Evolutionary conservation across 2,888 invertebrate species (phyloP), one percentile per base, ranked within the genome.

Genomic region (Pterobdella sp.): DNA sequence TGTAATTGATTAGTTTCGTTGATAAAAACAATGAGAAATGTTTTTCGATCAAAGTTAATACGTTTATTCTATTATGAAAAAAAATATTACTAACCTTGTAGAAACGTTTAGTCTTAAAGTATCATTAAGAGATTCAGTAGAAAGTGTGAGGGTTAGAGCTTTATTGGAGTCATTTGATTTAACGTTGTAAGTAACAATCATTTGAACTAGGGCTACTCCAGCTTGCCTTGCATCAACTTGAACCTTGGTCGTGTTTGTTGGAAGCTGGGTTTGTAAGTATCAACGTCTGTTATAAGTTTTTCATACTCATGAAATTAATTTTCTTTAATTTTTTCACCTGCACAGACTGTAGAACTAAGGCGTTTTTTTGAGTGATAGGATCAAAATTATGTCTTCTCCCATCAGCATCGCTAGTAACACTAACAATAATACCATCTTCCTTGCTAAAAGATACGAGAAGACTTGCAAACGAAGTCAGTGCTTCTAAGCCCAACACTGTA

Each of bases 241-340:
- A 76, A 79, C 78, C 75, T 80, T 78, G 4, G 76, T 76, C 22
- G 82, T 83, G 75, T 82, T 81, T 72, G 80, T 79, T 2, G 83
- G 81, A 69, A 85, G 77, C 26, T 84, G 81, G 76, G 83, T 81
- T 31, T 49, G 14, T 18, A 10, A 64, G 29, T 29, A 14, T 29
- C 14, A 14, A 18, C 10, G 22, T 68, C 36, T 35, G 26, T n/a
- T 7, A 68, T 68, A 10, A 32, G 22, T n/a, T 69, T 63, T 26
- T n/a, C 4, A 14, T 31, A 32, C 7, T 56, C 29, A 14, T 63
- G 18, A 56, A 60, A 18, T 10, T 63, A 14, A 60, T 71, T 26
- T 63, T 14, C 14, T 66, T 36, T 64, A 35, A 65, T 26, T n/a
- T n/a, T 22, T 26, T 67, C 1, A 73, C 73, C 56, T 73, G 49